These are phyloP conservation scores for Salvelinus namaycush DNA, from an alignment of 2,113 vertebrate genomes.

Conservation along the genomic window DNA sequence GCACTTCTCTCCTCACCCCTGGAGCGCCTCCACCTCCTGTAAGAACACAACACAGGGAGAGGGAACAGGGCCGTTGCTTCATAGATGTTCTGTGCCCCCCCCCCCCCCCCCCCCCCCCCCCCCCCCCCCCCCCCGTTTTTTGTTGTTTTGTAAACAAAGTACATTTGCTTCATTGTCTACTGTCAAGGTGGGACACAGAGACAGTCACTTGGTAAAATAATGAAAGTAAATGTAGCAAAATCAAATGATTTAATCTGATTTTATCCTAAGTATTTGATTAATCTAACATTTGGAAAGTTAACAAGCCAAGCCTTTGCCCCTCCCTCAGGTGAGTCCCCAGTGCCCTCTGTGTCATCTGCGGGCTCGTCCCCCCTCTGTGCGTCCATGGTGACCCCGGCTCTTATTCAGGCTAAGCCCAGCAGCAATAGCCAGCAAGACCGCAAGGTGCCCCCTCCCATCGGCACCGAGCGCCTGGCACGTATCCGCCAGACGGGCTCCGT, in stretches of 20 bases:
- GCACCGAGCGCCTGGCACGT: constrained; percentile 83
- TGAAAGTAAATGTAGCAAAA: not conserved
- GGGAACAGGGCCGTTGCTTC: no score
- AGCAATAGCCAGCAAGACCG: constrained; percentile 75
- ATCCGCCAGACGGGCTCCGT: constrained; percentile 86
- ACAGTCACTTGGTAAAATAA: not conserved
- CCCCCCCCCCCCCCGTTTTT: no score
- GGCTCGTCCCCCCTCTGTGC: constrained; percentile 84
- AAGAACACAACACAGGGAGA: constrained; percentile 50
- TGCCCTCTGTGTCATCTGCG: constrained; percentile 86
- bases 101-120: no score
- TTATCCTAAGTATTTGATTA: no score
- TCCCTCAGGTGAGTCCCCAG: constrained; percentile 84
- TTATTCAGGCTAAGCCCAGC: constrained; percentile 82
- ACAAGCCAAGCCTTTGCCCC: not conserved
- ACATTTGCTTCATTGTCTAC: no score
- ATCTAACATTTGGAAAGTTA: not conserved
- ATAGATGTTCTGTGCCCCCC: no score
- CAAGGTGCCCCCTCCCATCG: constrained; percentile 87
- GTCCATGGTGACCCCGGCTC: constrained; percentile 75
- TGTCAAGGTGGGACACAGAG: no score
- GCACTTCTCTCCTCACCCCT: constrained; percentile 92
- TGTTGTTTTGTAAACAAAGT: no score
- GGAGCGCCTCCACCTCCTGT: constrained; percentile 89
- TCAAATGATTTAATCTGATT: no score